phyloP scores from a whole-genome alignment of 1,140 invertebrate species.

The Drosophila sproati region DNA sequence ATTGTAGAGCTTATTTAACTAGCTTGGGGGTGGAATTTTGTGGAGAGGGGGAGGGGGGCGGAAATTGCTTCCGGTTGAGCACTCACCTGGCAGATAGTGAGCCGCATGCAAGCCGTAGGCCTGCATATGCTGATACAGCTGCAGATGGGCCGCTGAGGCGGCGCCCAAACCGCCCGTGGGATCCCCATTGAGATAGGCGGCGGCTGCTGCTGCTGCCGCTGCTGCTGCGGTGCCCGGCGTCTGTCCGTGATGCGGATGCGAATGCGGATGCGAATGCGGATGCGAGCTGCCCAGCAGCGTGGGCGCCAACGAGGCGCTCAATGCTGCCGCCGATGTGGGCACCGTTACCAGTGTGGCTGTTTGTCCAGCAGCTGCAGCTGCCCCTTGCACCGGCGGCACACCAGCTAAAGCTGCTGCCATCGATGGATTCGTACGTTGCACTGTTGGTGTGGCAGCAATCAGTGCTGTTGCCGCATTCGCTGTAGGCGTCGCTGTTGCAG shows the following conservation, averaged over 20 bases:
- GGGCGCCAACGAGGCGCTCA: constrained; percentile 55
- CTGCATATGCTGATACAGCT: constrained; percentile 91
- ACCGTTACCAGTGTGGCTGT: constrained; percentile 56
- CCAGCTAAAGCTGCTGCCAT: constrained; percentile 68
- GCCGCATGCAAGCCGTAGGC: constrained; percentile 91
- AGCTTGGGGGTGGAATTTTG: background rate
- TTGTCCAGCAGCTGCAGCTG: constrained; percentile 37
- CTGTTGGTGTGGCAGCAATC: constrained; percentile 58
- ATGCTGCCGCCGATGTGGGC: constrained; percentile 48
- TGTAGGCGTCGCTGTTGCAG: constrained; percentile 60
- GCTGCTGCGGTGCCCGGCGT: constrained; percentile 54
- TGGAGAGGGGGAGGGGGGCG: no score
- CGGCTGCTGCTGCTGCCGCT: constrained; percentile 57
- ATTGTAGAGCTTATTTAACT: constrained; percentile 7
- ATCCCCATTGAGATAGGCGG: constrained; percentile 71
- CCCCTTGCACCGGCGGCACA: constrained; percentile 57
- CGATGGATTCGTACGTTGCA: constrained; percentile 59
- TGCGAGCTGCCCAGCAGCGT: constrained; percentile 43
- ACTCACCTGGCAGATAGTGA: constrained; percentile 87
- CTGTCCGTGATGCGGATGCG: constrained; percentile 55
- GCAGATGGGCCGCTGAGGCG: constrained; percentile 87
- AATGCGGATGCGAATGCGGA: background rate
- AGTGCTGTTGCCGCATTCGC: constrained; percentile 65
- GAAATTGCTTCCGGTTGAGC: background rate
- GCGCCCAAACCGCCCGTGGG: constrained; percentile 85